Evolutionary conservation across 2,888 invertebrate genomes (phyloP), one percentile per base, ranked within the genome.

Genomic region (Steinernema scapterisci): DNA sequence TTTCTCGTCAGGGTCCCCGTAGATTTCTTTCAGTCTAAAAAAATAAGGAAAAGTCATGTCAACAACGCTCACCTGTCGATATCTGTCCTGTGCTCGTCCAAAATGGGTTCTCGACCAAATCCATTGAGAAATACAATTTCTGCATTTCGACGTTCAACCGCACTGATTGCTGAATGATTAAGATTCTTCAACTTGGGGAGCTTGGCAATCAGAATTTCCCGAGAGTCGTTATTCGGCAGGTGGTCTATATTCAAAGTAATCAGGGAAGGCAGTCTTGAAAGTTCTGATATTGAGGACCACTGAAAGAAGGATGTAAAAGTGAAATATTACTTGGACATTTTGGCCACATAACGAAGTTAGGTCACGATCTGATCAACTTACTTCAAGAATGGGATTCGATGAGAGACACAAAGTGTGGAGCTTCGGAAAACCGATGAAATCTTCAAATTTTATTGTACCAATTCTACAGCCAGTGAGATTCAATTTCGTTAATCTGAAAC

Each of bases 161-260:
- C 78, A 1, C 79, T 80, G 31, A 84, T 63, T 72, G 80, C 81
- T 56, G 82, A 83, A 27, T 82, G 76, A 73, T 84, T 82, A 51
- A 84, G 72, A 48, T 80, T 79, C 31, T 76, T 73, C 16, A 82
- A 46, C 7, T 27, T 56, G 0, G 80, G 77, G 48, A 84, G 52
- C 70, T 83, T 82, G 7, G 84, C 83, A 3, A 82, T 78, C 23
- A 83, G 73, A 1, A 82, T 74, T 5, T 75, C 75, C 43, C 73
- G 73, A 2, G 75, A 48, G 16, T 16, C 31, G n/a, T 51, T 51
- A 9, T 19, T 21, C 19, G 48, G 44, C 13, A 52, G 51, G 13
- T 48, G 46, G 23, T 54, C 23, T 6, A 72, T 51, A 13, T 72
- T 46, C 51, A 72, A 21, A 5, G 71, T 75, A 23, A 25, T 77